A percentile compares a stretch with the other conserved stretches of the same genome.
phyloP scores from a whole-genome alignment of 2,113 vertebrate species.

The Rhinopithecus roxellana region DNA sequence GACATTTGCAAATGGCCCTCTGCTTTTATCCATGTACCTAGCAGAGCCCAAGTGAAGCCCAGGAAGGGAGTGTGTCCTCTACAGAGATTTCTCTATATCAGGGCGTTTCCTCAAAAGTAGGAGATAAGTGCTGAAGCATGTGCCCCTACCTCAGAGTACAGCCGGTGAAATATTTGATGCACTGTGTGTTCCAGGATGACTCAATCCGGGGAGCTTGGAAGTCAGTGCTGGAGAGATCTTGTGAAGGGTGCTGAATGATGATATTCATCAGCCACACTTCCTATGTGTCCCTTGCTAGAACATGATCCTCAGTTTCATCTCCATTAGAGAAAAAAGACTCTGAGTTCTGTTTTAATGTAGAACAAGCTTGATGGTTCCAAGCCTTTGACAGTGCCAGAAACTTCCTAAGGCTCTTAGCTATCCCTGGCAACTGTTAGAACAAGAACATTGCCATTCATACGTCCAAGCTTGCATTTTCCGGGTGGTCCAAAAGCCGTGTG shows the following conservation, averaged over 20 bases:
- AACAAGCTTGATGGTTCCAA: slow-evolving; percentile 47
- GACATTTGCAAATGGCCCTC: background rate
- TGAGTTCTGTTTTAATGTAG: slow-evolving; percentile 57
- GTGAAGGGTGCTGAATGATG: background rate
- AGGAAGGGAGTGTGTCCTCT: background rate
- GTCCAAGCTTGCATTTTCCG: slow-evolving; percentile 52
- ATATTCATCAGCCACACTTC: background rate
- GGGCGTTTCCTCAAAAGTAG: background rate
- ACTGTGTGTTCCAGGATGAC: background rate
- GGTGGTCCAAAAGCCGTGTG: slow-evolving; percentile 57
- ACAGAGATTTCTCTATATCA: background rate
- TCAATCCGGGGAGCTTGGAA: background rate
- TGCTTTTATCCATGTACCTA: background rate
- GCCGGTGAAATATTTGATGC: background rate
- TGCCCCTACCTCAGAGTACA: background rate
- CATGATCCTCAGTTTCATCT: background rate
- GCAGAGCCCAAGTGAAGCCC: background rate
- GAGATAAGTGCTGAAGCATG: background rate
- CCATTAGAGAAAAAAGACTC: slow-evolving; percentile 19
- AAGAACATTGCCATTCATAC: background rate
- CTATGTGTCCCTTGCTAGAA: background rate
- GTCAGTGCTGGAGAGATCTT: background rate
- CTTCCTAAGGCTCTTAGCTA: slow-evolving; percentile 52
- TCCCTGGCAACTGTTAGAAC: slow-evolving; percentile 51
- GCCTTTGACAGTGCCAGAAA: slow-evolving; percentile 55